phyloP scores from a whole-genome alignment of 1,140 invertebrate genomes.

The Sitophilus oryzae region DNA sequence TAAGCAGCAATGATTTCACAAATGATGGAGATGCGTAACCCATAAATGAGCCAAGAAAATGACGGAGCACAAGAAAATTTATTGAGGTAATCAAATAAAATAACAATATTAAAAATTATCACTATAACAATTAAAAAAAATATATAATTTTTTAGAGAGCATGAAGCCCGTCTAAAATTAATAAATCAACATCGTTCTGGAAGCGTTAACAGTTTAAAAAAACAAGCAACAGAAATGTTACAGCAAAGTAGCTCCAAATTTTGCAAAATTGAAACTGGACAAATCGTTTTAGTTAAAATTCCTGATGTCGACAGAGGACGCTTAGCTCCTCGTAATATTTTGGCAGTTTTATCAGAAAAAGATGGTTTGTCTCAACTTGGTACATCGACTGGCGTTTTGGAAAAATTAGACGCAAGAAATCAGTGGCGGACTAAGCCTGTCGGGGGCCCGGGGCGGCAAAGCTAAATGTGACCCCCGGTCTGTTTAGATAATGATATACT shows the following conservation, averaged over 20 bases:
- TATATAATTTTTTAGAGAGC: background rate
- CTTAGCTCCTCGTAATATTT: constrained; percentile 1
- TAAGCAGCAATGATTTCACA: no score
- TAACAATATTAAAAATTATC: no score
- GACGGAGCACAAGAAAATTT: background rate
- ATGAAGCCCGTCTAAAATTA: background rate
- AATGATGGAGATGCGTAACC: background rate
- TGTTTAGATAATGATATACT: no score
- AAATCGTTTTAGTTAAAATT: constrained; percentile 3
- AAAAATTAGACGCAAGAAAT: background rate
- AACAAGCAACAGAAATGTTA: background rate
- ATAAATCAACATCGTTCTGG: constrained; percentile 2
- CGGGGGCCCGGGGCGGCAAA: no score
- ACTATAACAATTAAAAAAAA: no score
- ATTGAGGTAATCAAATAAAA: background rate
- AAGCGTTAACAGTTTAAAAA: constrained; percentile 3
- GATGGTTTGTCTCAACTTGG: background rate
- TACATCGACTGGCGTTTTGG: constrained; percentile 3
- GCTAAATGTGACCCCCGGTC: no score
- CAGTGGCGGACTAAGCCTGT: no score
- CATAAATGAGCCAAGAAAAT: background rate
- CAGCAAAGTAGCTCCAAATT: constrained; percentile 1
- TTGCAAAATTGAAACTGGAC: constrained; percentile 1
- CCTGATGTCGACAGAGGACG: background rate
- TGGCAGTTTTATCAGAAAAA: background rate